Base-by-base conservation (phyloP, 2,888 invertebrate genomes). In the Heteropelma amictum region DNA sequence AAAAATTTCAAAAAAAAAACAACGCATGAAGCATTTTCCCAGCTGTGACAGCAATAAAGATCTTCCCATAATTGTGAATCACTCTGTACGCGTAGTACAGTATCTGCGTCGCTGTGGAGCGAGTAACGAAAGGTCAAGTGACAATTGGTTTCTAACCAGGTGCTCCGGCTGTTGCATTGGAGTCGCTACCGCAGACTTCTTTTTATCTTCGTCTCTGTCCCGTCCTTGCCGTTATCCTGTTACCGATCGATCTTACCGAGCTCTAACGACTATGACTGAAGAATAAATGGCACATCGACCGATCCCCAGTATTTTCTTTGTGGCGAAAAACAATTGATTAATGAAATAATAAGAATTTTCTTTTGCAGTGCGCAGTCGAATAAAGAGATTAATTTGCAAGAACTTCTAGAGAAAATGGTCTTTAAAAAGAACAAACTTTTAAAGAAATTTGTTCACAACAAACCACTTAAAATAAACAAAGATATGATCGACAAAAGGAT, bases 91-190 rank as follows among this genome's bases (percentile, higher is more conserved):
- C 35, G 49, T 30, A 49, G 56, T 71, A 21, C 61, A 60, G 61
- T 56, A 72, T 56, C 45, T 53, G 67, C 51, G 35, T 40, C 58
- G 71, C 53, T 28, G 67, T 64, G 72, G 67, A 26, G 67, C 72
- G 42, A 67, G 42, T 38, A 70, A 63, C 72, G 56, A 79, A 79
- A 79, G 78, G 79, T 78, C 79, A 79, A 67, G 77, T 65, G 78
- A 79, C 78, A 79, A 79, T 79, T 68, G 79, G 69, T 76, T 77
- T 77, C 72, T 76, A 77, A 67, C 75, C 77, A 77, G 76, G 76
- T 76, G 76, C 72, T 76, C 68, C 38, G 33, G 47, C 47, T 33
- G 35, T 35, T 54, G 49, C 54, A 64, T 53, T 38, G 19, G 54
- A 65, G 60, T 47, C 14, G 70, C 60, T 35, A 54, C 70, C 61